phyloP scores from a whole-genome alignment of 2,888 invertebrate genomes.

The Thecocarcelia acutangulata region DNA sequence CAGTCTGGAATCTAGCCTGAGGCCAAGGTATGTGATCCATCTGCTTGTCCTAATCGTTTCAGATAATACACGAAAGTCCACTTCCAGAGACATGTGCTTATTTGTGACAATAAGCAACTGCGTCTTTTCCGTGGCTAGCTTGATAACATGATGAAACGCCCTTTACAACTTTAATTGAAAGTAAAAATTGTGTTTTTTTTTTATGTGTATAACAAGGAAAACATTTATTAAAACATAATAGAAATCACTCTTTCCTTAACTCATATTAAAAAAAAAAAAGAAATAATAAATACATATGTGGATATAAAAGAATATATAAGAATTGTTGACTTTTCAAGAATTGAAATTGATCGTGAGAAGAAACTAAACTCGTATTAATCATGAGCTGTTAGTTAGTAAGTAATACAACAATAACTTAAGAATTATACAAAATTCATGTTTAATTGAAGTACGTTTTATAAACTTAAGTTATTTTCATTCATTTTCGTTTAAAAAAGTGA shows the following conservation, averaged over 20 bases:
- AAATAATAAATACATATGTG: not conserved
- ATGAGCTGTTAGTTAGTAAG: not conserved
- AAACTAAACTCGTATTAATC: conserved; percentile 55
- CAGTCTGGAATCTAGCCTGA: too few species aligned
- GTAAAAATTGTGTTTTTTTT: conserved; percentile 52
- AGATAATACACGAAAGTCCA: too few species aligned
- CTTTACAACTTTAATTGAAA: conserved; percentile 54
- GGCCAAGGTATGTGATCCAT: too few species aligned
- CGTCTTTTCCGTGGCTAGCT: too few species aligned
- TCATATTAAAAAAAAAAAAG: conserved; percentile 11
- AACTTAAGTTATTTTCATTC: conserved; percentile 37
- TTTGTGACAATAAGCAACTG: too few species aligned
- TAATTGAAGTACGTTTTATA: conserved; percentile 3
- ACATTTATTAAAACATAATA: conserved; percentile 50
- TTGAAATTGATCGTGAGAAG: conserved; percentile 65
- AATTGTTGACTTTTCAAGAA: conserved; percentile 58
- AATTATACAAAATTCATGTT: conserved; percentile 20
- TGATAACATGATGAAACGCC: not conserved
- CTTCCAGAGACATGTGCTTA: too few species aligned
- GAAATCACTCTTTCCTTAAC: conserved; percentile 67
- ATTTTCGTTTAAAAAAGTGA: conserved; percentile 36
- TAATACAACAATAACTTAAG: conserved; percentile 15
- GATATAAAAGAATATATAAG: not conserved
- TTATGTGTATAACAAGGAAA: conserved; percentile 26
- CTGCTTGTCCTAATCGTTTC: too few species aligned